phyloP scores from a whole-genome alignment of 2,797 vertebrate genomes.

The Merluccius polli region DNA sequence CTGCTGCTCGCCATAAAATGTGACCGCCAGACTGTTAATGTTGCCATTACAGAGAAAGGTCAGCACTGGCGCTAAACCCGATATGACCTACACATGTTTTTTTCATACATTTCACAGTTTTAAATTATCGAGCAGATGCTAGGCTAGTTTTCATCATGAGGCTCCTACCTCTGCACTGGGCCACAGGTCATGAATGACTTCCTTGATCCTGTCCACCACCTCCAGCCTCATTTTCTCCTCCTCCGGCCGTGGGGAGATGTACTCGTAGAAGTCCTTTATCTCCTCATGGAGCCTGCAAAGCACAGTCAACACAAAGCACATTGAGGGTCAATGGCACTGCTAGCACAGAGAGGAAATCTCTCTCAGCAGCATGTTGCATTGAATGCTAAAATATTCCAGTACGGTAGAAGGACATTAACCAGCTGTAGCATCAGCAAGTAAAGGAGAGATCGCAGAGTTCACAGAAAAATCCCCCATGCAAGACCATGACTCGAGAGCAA shows the following conservation, averaged over 20 bases:
- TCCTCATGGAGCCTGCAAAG: slow-evolving; percentile 88
- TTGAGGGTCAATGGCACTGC: neutral
- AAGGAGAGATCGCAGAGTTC: neutral
- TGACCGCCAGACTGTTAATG: neutral
- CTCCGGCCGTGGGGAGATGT: slow-evolving; percentile 92
- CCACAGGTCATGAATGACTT: slow-evolving; percentile 93
- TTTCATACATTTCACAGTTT: neutral
- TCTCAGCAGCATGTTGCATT: neutral
- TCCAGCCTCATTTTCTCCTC: slow-evolving; percentile 95
- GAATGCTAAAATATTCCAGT: neutral
- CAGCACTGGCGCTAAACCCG: neutral
- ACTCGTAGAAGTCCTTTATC: slow-evolving; percentile 94
- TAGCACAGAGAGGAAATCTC: neutral
- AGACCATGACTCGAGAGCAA: neutral
- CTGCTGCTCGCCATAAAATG: neutral
- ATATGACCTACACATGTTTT: no score
- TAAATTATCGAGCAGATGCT: neutral
- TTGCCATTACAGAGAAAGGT: neutral
- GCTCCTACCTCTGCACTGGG: slow-evolving; percentile 88
- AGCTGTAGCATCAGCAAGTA: neutral
- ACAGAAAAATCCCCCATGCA: neutral
- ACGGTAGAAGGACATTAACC: neutral
- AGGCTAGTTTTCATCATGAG: neutral
- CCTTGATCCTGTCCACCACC: slow-evolving; percentile 93
- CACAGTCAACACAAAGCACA: slow-evolving; percentile 16